Evolutionary conservation across 2,888 invertebrate species (phyloP).

Genomic region (Pseudococcus viburni): DNA sequence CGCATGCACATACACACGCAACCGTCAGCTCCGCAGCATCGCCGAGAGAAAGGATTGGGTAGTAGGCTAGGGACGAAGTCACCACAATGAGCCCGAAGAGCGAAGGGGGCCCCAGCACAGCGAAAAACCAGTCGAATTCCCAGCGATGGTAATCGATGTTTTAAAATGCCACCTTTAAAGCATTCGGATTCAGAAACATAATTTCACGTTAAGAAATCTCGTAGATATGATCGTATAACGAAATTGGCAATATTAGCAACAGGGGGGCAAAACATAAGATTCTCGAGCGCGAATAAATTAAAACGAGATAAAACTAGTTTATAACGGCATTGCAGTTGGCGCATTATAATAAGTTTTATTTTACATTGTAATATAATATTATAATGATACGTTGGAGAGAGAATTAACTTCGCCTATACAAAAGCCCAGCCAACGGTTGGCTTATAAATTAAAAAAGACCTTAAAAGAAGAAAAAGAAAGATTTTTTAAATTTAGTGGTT

Average conservation of each 20-base stretch:
- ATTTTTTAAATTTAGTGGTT: slow-evolving; percentile 40
- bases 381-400: slow-evolving; percentile 56
- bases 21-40: neutral
- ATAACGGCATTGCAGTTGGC: slow-evolving; percentile 66
- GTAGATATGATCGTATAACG: slow-evolving; percentile 64
- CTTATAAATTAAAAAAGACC: slow-evolving; percentile 46
- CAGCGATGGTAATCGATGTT: slow-evolving; percentile 55
- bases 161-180: slow-evolving; percentile 60
- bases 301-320: slow-evolving; percentile 66
- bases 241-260: slow-evolving; percentile 66
- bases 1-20: neutral
- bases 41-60: neutral
- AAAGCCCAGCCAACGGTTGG: slow-evolving; percentile 40
- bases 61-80: no score
- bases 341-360: slow-evolving; percentile 66
- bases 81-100: neutral
- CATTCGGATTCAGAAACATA: slow-evolving; percentile 62
- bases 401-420: slow-evolving; percentile 58
- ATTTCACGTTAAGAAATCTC: slow-evolving; percentile 66
- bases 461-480: slow-evolving; percentile 2
- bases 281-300: slow-evolving; percentile 65
- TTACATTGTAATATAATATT: slow-evolving; percentile 66
- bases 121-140: slow-evolving; percentile 57
- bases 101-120: neutral
- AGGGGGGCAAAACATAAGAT: slow-evolving; percentile 63